These are phyloP conservation scores for Auanema freiburgensis DNA, from an alignment of 2,888 invertebrate species.

Conservation along the genomic window DNA sequence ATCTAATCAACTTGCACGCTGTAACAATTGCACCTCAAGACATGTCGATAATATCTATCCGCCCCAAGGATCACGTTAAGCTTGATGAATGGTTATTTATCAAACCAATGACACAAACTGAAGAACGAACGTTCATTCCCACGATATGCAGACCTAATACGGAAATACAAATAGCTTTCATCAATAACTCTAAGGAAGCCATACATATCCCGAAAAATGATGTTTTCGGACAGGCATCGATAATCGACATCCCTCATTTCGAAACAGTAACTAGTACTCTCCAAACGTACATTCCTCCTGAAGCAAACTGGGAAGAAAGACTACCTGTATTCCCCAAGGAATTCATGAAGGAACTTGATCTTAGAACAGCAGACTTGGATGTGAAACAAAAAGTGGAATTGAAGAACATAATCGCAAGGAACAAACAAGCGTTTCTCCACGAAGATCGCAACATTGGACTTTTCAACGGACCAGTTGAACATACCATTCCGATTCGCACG, in stretches of 20 bases:
- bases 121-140: too few relatives aligned
- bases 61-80: too few relatives aligned
- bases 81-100: too few relatives aligned
- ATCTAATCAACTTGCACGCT: too few relatives aligned
- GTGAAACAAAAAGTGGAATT: background rate
- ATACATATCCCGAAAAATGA: too few relatives aligned
- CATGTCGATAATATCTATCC: too few relatives aligned
- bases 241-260: too few relatives aligned
- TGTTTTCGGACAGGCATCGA: too few relatives aligned
- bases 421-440: slow-evolving; percentile 7
- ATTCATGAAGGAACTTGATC: background rate
- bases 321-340: background rate
- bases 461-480: slow-evolving; percentile 9
- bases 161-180: background rate
- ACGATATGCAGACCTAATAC: background rate
- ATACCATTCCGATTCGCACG: slow-evolving; percentile 1
- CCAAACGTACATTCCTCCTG: slow-evolving; percentile 3
- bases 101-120: too few relatives aligned
- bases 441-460: slow-evolving; percentile 5
- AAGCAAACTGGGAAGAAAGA: slow-evolving; percentile 10
- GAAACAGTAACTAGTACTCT: too few relatives aligned
- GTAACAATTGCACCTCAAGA: too few relatives aligned
- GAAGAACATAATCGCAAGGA: background rate
- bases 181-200: too few relatives aligned
- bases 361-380: background rate